Evolutionary conservation across 2,113 vertebrate genomes (phyloP).

Genomic region (Antennarius striatus): DNA sequence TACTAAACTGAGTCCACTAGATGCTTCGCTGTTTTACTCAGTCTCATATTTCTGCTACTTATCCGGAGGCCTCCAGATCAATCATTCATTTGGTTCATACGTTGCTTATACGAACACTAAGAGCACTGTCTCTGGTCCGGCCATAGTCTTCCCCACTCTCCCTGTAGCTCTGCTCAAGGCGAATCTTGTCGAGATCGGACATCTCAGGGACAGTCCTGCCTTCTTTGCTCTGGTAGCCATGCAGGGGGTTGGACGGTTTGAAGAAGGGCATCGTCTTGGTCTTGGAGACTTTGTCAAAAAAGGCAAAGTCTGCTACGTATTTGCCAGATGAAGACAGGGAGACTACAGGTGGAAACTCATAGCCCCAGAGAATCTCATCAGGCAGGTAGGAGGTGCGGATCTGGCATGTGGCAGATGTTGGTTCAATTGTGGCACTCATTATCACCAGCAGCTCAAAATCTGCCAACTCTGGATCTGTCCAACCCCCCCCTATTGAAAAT

Average conservation of each 20-base stretch:
- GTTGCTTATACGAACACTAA: slow-evolving; percentile 94
- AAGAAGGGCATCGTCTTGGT: slow-evolving; percentile 76
- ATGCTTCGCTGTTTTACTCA: background rate
- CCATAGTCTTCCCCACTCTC: slow-evolving; percentile 68
- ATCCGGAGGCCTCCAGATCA: too few relatives aligned
- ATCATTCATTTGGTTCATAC: slow-evolving; percentile 63
- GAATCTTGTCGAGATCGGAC: slow-evolving; percentile 85
- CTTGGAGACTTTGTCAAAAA: slow-evolving; percentile 94
- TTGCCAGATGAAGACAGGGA: slow-evolving; percentile 95
- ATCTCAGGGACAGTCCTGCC: slow-evolving; percentile 55
- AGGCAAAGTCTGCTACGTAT: slow-evolving; percentile 93
- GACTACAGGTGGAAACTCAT: slow-evolving; percentile 93
- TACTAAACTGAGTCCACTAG: background rate
- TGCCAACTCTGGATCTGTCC: slow-evolving; percentile 84
- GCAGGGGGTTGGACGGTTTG: slow-evolving; percentile 71
- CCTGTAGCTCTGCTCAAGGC: slow-evolving; percentile 86
- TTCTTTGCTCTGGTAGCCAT: slow-evolving; percentile 65
- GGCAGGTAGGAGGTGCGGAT: slow-evolving; percentile 97
- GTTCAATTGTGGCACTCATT: slow-evolving; percentile 93
- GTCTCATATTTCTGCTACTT: background rate
- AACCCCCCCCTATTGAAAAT: slow-evolving; percentile 68
- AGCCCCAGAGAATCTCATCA: slow-evolving; percentile 97
- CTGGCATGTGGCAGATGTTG: slow-evolving; percentile 95
- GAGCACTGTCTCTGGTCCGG: slow-evolving; percentile 78
- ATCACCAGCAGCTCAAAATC: slow-evolving; percentile 96